A percentile compares a stretch with the other conserved stretches of the same genome.
Evolutionary conservation across 2,888 invertebrate genomes (phyloP).

Genomic region (Rhorus exstirpatorius): DNA sequence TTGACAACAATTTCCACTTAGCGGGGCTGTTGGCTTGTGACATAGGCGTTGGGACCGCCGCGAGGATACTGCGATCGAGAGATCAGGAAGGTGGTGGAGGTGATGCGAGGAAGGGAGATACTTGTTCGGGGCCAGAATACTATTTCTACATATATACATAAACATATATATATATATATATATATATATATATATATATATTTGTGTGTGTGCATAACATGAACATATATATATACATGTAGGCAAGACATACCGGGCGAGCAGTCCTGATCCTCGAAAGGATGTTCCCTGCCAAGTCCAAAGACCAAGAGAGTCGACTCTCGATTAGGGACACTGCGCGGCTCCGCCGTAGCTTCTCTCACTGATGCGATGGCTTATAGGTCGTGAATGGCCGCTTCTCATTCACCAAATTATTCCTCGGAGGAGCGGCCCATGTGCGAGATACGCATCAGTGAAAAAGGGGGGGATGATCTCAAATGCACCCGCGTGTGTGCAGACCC

Average conservation of each 20-base stretch:
- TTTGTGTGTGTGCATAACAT: neutral
- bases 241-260: slow-evolving; percentile 24
- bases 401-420: slow-evolving; percentile 73
- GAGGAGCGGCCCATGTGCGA: slow-evolving; percentile 70
- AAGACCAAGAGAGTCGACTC: slow-evolving; percentile 52
- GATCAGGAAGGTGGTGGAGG: slow-evolving; percentile 64
- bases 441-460: slow-evolving; percentile 59
- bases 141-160: slow-evolving; percentile 36
- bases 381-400: slow-evolving; percentile 72
- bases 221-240: neutral
- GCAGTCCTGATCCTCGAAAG: slow-evolving; percentile 44
- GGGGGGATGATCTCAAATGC: slow-evolving; percentile 3
- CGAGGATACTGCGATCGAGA: slow-evolving; percentile 66
- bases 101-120: slow-evolving; percentile 51
- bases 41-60: slow-evolving; percentile 74
- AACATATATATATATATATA: neutral
- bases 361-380: slow-evolving; percentile 44
- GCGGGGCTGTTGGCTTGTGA: slow-evolving; percentile 80
- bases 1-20: slow-evolving; percentile 86
- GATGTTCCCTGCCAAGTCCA: slow-evolving; percentile 45
- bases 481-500: slow-evolving; percentile 22
- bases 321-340: slow-evolving; percentile 64
- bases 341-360: slow-evolving; percentile 19
- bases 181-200: neutral
- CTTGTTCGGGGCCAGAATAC: slow-evolving; percentile 65